Evolutionary conservation across 2,888 invertebrate genomes (phyloP).

Genomic region (Pyrochroa serraticornis): DNA sequence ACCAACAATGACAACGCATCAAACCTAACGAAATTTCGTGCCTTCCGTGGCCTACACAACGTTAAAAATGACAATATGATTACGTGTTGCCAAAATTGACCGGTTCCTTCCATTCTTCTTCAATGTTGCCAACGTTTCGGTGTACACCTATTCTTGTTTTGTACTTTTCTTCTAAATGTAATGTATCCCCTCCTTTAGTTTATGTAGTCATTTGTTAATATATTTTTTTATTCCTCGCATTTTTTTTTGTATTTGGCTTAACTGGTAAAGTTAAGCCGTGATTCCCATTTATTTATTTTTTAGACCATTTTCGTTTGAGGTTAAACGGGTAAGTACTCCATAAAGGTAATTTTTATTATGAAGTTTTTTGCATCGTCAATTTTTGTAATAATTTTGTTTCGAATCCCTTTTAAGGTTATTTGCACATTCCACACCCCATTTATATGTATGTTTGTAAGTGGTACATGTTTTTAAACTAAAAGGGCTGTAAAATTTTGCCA

Average conservation of each 20-base stretch:
- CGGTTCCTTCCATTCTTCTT: slow-evolving; percentile 33
- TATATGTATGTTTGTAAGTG: slow-evolving; percentile 15
- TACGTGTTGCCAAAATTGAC: slow-evolving; percentile 52
- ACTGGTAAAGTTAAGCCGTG: neutral
- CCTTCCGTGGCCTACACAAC: slow-evolving; percentile 41
- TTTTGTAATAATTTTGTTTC: slow-evolving; percentile 7
- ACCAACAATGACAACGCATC: slow-evolving; percentile 37
- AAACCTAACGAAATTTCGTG: slow-evolving; percentile 31
- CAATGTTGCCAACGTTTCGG: slow-evolving; percentile 27
- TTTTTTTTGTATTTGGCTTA: slow-evolving; percentile 29
- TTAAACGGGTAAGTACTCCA: slow-evolving; percentile 16
- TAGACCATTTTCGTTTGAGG: slow-evolving; percentile 9
- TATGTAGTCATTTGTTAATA: slow-evolving; percentile 13
- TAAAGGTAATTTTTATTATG: slow-evolving; percentile 4
- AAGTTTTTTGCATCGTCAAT: slow-evolving; percentile 6
- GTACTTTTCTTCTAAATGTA: slow-evolving; percentile 35
- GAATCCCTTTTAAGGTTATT: slow-evolving; percentile 6
- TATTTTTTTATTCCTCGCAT: slow-evolving; percentile 22
- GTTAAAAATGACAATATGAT: slow-evolving; percentile 38
- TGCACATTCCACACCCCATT: slow-evolving; percentile 16
- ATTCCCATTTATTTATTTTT: neutral
- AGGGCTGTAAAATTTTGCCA: too few relatives aligned
- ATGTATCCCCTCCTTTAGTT: slow-evolving; percentile 21
- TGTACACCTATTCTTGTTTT: slow-evolving; percentile 38
- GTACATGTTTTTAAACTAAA: too few relatives aligned